phyloP scores from a whole-genome alignment of 2,113 vertebrate genomes.

The Perognathus longimembris region DNA sequence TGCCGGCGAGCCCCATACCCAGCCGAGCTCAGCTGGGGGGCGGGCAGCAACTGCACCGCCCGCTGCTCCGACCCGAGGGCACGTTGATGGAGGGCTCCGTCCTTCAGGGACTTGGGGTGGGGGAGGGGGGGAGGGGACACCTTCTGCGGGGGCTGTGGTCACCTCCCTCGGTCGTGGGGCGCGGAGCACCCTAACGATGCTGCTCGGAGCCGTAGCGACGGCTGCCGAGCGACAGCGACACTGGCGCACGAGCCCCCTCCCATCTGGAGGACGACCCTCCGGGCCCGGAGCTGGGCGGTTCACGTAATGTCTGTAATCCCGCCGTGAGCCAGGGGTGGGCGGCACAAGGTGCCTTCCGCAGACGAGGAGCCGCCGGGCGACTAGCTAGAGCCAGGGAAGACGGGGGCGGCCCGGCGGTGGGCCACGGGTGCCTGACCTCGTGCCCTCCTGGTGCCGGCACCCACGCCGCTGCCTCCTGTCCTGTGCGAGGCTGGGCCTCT shows the following conservation, averaged over 20 bases:
- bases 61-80: background rate
- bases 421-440: too few relatives aligned
- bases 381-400: background rate
- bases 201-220: rapidly evolving
- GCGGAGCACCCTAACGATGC: background rate
- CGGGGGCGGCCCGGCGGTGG: background rate
- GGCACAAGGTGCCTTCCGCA: background rate
- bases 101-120: background rate
- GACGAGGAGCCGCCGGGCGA: background rate
- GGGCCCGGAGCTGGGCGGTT: background rate
- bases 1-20: background rate
- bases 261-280: background rate
- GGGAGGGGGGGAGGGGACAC: too few relatives aligned
- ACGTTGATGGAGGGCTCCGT: too few relatives aligned
- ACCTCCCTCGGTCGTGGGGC: too few relatives aligned
- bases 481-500: rapidly evolving
- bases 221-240: background rate
- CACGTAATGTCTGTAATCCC: background rate
- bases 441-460: background rate
- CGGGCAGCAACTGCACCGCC: too few relatives aligned
- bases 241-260: rapidly evolving
- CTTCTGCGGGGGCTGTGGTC: too few relatives aligned
- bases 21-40: too few relatives aligned
- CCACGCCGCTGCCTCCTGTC: background rate
- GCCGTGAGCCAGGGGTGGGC: background rate